phyloP scores from a whole-genome alignment of 2,888 invertebrate species.

The Mylabris sibirica region DNA sequence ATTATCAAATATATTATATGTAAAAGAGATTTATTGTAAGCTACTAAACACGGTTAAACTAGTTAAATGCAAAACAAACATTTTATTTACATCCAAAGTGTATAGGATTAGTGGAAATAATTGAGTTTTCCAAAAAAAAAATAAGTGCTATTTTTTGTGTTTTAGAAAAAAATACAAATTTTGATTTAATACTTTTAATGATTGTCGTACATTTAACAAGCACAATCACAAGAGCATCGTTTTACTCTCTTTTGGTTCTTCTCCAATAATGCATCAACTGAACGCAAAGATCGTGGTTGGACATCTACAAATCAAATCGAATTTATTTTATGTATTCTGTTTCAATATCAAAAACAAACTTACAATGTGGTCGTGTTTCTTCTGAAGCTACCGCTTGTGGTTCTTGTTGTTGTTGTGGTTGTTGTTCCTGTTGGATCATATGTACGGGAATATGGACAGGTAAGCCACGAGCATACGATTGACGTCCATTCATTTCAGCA shows the following conservation, averaged over 20 bases:
- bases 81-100: slow-evolving; percentile 15
- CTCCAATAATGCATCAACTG: slow-evolving; percentile 58
- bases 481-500: slow-evolving; percentile 58
- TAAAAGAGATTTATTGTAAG: neutral
- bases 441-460: slow-evolving; percentile 60
- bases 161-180: neutral
- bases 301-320: slow-evolving; percentile 68
- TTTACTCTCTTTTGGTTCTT: slow-evolving; percentile 73
- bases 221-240: slow-evolving; percentile 80
- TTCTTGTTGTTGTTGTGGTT: slow-evolving; percentile 44
- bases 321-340: neutral
- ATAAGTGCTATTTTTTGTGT: slow-evolving; percentile 4
- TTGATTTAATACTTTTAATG: neutral
- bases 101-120: neutral
- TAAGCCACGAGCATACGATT: slow-evolving; percentile 56
- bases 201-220: slow-evolving; percentile 62
- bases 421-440: slow-evolving; percentile 55
- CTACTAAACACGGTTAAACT: slow-evolving; percentile 8
- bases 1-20: neutral
- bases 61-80: slow-evolving; percentile 14
- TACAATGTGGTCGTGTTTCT: slow-evolving; percentile 78
- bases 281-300: slow-evolving; percentile 76
- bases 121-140: neutral
- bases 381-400: slow-evolving; percentile 62
- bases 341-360: slow-evolving; percentile 57